Base-by-base conservation (phyloP, 2,797 vertebrate genomes). In the Tolypeutes matacus region DNA sequence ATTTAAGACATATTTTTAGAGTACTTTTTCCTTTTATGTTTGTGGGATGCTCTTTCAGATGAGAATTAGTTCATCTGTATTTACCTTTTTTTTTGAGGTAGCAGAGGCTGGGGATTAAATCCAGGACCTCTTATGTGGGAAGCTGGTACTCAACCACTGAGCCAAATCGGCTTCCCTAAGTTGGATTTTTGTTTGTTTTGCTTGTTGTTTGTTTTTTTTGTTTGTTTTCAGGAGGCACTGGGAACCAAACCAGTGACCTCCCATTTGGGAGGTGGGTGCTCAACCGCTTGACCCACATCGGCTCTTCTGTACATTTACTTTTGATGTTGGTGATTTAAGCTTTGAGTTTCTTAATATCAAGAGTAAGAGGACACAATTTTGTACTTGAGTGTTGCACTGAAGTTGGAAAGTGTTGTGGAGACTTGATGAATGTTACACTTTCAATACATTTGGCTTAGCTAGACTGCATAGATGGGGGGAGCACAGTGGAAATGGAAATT, bases 1-100 rank as follows among this genome's bases (percentile, higher is more conserved):
- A 42, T 67, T 89, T 92, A 87, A 17, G 67, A 78, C 14, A 31
- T 69, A 29, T 15, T 89, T 90, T 75, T 93, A 76, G 25, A 77
- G 77, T 36, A 46, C 36, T 21, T 70, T 7, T 94, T 86, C 18
- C 12, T 80, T 70, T 89, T 77, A 15, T 70, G 23, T 62, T 23
- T 87, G n/a, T 77, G 29, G 77, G 31, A 27, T 94, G 5, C 76
- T 91, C 21, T 60, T 92, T 91, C 58, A 91, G 69, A 46, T 62
- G 14, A 82, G 87, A 88, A 34, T 18, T 72, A 8, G 64, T 93
- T n/a, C 21, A 83, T 49, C 31, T 80, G 46, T 21, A 75, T 60
- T 23, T 12, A 65, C 31, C 60, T 46, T 46, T 46, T 46, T 46
- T 46, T 46, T 46, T 46, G 42, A 46, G 42, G 42, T 46, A 46